These are phyloP conservation scores for Caenorhabditis becei DNA, from an alignment of 2,888 invertebrate genomes.

Conservation along the genomic window DNA sequence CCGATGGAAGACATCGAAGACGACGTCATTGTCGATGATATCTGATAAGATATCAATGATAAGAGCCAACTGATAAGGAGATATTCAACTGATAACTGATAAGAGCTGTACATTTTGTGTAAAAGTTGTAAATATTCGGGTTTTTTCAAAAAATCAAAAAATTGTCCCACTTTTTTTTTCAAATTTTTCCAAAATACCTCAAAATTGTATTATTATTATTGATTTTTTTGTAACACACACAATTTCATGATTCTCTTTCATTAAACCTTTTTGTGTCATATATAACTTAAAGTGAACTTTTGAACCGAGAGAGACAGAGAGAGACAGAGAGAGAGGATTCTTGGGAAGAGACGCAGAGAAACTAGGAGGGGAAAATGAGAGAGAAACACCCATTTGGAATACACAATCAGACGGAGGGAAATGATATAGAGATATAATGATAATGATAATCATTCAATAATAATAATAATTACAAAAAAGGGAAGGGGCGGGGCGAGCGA, in stretches of 20 bases:
- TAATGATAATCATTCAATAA: neutral
- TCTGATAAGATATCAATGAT: slow-evolving; percentile 6
- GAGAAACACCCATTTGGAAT: slow-evolving; percentile 9
- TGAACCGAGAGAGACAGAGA: slow-evolving; percentile 32
- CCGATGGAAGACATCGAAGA: slow-evolving; percentile 72
- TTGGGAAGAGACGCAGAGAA: slow-evolving; percentile 13
- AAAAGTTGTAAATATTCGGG: neutral
- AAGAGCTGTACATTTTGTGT: neutral
- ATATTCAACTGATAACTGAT: no score
- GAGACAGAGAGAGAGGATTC: slow-evolving; percentile 21
- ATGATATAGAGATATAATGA: neutral
- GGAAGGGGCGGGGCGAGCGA: neutral
- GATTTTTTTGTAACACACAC: slow-evolving; percentile 3
- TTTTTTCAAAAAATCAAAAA: neutral
- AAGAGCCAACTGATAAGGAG: no score
- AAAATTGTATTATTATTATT: neutral
- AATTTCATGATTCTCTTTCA: slow-evolving; percentile 35
- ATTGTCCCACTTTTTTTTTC: neutral
- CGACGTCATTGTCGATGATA: slow-evolving; percentile 69
- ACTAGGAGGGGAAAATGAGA: neutral
- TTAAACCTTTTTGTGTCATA: slow-evolving; percentile 49
- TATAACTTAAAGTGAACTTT: slow-evolving; percentile 54
- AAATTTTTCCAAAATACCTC: neutral
- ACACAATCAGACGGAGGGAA: neutral
- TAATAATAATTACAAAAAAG: neutral